These are phyloP conservation scores for Syrista parreyssii DNA, from an alignment of 2,888 invertebrate species.

Conservation along the genomic window DNA sequence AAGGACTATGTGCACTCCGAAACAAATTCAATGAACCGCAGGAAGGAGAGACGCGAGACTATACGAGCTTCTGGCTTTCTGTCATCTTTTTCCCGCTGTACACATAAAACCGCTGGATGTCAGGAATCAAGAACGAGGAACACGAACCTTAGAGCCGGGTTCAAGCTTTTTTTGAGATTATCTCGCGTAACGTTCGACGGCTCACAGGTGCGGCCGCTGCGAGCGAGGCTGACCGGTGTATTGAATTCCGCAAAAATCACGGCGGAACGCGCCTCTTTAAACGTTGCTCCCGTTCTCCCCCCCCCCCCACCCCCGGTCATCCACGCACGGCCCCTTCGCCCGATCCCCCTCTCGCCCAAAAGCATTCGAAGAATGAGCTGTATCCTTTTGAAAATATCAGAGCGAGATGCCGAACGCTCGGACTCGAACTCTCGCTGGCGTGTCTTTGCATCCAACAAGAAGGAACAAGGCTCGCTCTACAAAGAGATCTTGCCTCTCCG, in stretches of 20 bases:
- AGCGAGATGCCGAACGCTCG: neutral
- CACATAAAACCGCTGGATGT: neutral
- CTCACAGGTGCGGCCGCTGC: conserved; percentile 34
- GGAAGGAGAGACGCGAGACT: neutral
- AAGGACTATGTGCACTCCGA: neutral
- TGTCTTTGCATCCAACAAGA: neutral
- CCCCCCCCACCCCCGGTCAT: too few species aligned
- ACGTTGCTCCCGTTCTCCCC: conserved; percentile 11
- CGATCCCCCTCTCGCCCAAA: neutral
- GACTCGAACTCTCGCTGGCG: neutral
- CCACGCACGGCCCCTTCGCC: neutral
- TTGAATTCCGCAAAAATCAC: conserved; percentile 52
- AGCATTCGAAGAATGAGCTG: neutral
- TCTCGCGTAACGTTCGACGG: conserved; percentile 41
- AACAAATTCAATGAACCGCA: neutral
- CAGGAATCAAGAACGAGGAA: neutral
- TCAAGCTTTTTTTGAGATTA: conserved; percentile 40
- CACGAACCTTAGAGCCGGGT: conserved; percentile 5
- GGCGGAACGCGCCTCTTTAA: conserved; percentile 30
- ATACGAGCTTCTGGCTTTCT: too few species aligned
- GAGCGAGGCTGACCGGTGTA: conserved; percentile 53
- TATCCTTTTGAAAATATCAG: neutral
- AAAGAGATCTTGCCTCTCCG: neutral
- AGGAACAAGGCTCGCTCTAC: neutral
- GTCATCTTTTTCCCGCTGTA: too few species aligned